Evolutionary conservation across 2,888 invertebrate genomes (phyloP), one percentile per base, ranked within the genome.

Genomic region (Rhagophthalmus giganteus): DNA sequence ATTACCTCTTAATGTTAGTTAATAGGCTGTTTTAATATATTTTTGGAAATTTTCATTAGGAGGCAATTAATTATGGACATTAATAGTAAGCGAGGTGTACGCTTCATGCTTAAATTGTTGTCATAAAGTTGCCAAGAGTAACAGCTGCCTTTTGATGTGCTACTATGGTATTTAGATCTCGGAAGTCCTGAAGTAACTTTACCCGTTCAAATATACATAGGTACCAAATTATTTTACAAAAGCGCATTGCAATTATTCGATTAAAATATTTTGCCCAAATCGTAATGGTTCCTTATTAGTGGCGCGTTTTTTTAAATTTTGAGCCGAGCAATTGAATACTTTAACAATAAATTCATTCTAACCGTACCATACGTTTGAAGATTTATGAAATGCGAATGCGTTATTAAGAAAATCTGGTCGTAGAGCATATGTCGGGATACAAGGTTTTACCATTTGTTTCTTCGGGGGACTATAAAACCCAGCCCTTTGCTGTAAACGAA

Each of bases 391-490:
- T 27, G 20, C 28, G 44, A 44, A 32, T 46, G 46, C 26, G 38
- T 32, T 41, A 39, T 39, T 39, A 9, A 9, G n/a, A 13, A 32
- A 31, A 13, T 15, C 25, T 9, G 7, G 14, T 5, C 20, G 25
- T 41, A n/a, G 31, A 24, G 31, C 16, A 13, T 35, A 31, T 40
- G 34, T 39, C 45, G 42, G 24, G 45, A 33, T 37, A 40, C 33
- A 44, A 51, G 44, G 41, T 48, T 51, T 51, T 38, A 45, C 44
- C 42, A 38, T 48, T 10, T 9, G n/a, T 37, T 49, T 37, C 42
- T 50, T 33, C 41, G 42, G 41, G 41, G 42, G 50, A n/a, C 41
- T 40, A 42, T 30, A 10, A n/a, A 31, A 35, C 46, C 46, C 38
- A 45, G 33, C 52, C 52, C 37, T 41, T 40, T 39, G 14, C 16